Evolutionary conservation across 2,113 vertebrate species (phyloP).

Genomic region (Polyodon spathula): DNA sequence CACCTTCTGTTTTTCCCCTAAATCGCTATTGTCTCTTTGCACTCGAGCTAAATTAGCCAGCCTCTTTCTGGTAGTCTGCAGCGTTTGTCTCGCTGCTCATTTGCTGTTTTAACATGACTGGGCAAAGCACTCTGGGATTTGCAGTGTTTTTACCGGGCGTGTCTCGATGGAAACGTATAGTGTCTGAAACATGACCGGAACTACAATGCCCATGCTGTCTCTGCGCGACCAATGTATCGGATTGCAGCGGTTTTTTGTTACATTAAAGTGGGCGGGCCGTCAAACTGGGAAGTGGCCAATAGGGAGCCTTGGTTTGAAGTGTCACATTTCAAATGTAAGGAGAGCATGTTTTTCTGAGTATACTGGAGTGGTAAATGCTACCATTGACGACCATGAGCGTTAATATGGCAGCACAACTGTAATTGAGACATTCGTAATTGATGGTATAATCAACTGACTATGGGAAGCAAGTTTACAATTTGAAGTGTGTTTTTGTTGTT

Average conservation of each 20-base stretch:
- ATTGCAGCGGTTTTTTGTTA: conserved; percentile 50
- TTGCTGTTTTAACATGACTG: conserved; percentile 33
- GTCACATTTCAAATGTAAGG: conserved; percentile 31
- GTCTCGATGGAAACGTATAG: conserved; percentile 45
- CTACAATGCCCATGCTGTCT: conserved; percentile 54
- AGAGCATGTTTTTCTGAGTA: conserved; percentile 15
- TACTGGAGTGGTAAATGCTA: background rate
- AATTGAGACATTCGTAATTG: background rate
- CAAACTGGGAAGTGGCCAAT: conserved; percentile 25
- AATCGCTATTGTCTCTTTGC: conserved; percentile 52
- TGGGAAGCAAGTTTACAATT: too few relatives aligned
- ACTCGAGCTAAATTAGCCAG: conserved; percentile 29
- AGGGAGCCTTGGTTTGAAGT: conserved; percentile 10
- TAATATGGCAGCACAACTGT: background rate
- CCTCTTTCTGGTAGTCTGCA: conserved; percentile 26
- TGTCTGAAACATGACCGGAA: conserved; percentile 18
- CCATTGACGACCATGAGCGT: background rate
- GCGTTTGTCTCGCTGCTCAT: conserved; percentile 17
- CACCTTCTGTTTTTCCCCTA: too few relatives aligned
- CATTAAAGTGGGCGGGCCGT: conserved; percentile 35
- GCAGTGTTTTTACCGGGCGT: conserved; percentile 50
- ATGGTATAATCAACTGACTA: background rate
- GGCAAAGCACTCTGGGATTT: conserved; percentile 51
- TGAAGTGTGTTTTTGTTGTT: too few relatives aligned
- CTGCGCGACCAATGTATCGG: conserved; percentile 48